Percentiles rank a stretch among this genome's conserved stretches.
These are phyloP conservation scores for Hyperoplus immaculatus DNA, from an alignment of 2,797 vertebrate genomes.

Conservation along the genomic window DNA sequence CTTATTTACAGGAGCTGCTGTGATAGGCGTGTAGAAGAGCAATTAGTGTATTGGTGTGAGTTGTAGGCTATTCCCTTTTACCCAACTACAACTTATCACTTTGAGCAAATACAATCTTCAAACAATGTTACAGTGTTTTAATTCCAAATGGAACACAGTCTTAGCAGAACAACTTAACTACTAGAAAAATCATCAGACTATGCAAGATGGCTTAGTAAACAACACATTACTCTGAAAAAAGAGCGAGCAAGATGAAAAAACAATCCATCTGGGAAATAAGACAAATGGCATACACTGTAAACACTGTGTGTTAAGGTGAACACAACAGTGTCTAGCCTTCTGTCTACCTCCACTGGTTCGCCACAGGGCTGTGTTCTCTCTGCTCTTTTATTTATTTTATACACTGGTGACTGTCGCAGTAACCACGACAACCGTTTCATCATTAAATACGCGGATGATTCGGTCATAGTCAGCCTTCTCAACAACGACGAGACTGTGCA, in stretches of 20 bases:
- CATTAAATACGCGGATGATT: no score
- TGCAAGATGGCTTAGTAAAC: conserved; percentile 38
- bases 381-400: no score
- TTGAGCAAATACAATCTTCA: conserved; percentile 35
- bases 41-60: conserved; percentile 36
- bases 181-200: not conserved
- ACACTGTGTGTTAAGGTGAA: no score
- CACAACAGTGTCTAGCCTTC: no score
- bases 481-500: no score
- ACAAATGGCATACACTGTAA: conserved; percentile 7
- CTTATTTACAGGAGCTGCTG: conserved; percentile 20
- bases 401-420: no score
- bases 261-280: conserved; percentile 38
- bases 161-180: conserved; percentile 17
- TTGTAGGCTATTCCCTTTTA: conserved; percentile 30
- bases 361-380: no score
- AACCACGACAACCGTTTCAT: no score
- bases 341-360: no score
- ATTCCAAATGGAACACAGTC: conserved; percentile 38
- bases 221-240: conserved; percentile 20
- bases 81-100: conserved; percentile 41
- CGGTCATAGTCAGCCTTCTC: no score
- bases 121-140: conserved; percentile 23
- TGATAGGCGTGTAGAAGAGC: conserved; percentile 22
- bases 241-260: conserved; percentile 23